Evolutionary conservation across 2,888 invertebrate genomes (phyloP).

Genomic region (Branchipolynoe longqiensis): DNA sequence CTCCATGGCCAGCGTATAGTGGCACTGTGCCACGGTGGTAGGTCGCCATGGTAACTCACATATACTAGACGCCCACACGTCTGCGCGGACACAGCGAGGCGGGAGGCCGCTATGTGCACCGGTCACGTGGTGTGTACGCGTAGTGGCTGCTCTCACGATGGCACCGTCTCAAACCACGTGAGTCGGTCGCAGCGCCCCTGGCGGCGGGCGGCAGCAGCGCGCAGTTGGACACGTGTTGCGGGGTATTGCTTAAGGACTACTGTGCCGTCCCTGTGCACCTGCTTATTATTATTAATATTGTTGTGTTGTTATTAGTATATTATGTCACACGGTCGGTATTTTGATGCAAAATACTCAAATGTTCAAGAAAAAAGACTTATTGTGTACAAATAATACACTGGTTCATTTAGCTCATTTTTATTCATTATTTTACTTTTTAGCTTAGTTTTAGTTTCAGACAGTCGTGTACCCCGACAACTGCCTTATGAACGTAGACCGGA

Average conservation of each 20-base stretch:
- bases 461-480: no score
- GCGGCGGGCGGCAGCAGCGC: no score
- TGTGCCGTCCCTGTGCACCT: background rate
- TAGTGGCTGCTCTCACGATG: background rate
- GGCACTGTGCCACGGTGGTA: no score
- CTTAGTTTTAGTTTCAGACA: no score
- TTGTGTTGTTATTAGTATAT: slow-evolving; percentile 12
- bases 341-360: slow-evolving; percentile 30
- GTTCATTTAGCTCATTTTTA: background rate
- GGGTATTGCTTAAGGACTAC: slow-evolving; percentile 11
- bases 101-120: no score
- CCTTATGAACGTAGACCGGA: no score
- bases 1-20: slow-evolving; percentile 45
- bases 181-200: background rate
- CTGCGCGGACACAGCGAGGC: no score
- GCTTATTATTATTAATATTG: slow-evolving; percentile 28
- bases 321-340: slow-evolving; percentile 33
- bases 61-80: no score
- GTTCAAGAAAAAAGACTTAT: slow-evolving; percentile 17
- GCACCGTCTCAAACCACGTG: background rate
- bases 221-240: no score
- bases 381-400: background rate
- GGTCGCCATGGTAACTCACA: no score
- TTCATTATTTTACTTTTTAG: background rate
- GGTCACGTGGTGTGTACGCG: background rate